Base-by-base conservation (phyloP, 2,113 vertebrate genomes). In the Redunca redunca region DNA sequence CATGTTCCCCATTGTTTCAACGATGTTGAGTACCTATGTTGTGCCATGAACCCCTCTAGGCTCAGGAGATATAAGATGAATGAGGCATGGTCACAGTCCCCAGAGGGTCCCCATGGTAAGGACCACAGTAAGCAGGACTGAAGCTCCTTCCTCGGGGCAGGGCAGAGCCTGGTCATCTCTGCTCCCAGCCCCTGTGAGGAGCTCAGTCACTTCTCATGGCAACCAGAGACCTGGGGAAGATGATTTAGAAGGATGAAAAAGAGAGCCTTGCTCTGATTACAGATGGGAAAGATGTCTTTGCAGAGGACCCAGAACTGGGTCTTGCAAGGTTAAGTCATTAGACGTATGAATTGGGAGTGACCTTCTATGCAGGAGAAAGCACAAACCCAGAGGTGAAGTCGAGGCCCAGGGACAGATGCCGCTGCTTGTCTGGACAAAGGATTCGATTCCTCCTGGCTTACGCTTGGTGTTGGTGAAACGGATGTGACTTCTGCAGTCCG, bases 351-450 rank as follows among this genome's bases (percentile, higher is more conserved):
- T 21, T 23, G 36, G n/a, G 15, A 52, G 33, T 17, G n/a, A 25
- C 57, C 57, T n/a, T 2, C 46, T 62, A 4, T 25, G 6, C 5
- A 12, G 21, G 4, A 40, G 57, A 33, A 40, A 83, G 30, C 8
- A 46, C 1, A 16, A 62, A 53, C 11, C 46, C 14, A 13, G 58
- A 78, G 33, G 16, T 5, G 8, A n/a, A 9, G 7, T 43, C 40
- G 0, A 14, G 64, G 48, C 40, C 7, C 33, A 13, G 11, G 8
- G 0, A 0, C 1, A 1, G 28, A 23, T 2, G 3, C 0, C 3
- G 71, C 60, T n/a, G 0, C 12, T 3, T 6, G 3, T 13, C 23
- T 13, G 53, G 52, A 91, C 33, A 17, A 67, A 52, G 12, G 21
- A 4, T 26, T 43, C 26, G 2, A 5, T 26, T 40, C 50, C n/a